Base-by-base conservation (phyloP, 2,113 vertebrate species). In the Hymenochirus boettgeri region DNA sequence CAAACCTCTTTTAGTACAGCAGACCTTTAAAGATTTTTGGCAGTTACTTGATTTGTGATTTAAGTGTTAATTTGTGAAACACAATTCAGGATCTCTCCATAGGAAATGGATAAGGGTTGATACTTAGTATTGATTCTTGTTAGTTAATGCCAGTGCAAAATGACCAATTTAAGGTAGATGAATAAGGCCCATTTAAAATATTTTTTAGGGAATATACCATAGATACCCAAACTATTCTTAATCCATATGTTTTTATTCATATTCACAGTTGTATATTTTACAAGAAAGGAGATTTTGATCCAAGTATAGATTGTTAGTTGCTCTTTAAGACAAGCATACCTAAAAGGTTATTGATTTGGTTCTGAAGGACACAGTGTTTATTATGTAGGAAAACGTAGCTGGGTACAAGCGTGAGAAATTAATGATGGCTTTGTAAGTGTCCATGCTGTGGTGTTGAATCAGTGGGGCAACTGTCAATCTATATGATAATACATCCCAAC, bases 401-500 rank as follows among this genome's bases (percentile, higher is more conserved):
- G 75, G 76, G 76, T 69, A 74, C 72, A 72, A 78, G 77, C 51
- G 60, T 73, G 76, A 87, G 82, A 81, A 86, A 86, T 86, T 88
- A 89, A 88, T 83, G 83, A 86, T 71, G 77, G 77, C 69, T 87
- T 82, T 71, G 66, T 75, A 74, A 85, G 82, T 71, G 76, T 77
- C 84, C 85, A 80, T 21, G 75, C 82, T 70, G 77, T 57, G 73
- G 80, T 81, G 80, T 71, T 77, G 80, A 88, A 79, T 67, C 74
- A 66, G 78, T 72, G 80, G 77, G 85, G 76, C 79, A 83, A 80
- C 82, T 84, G 84, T 82, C 87, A 87, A 88, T 86, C 85, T 88
- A 81, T 86, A 86, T 85, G 83, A 85, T 88, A 88, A 89, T 87
- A 80, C 75, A 80, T 78, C 79, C 79, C 77, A 69, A 83, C 85